These are phyloP conservation scores for Drosophila lacertosa DNA, from an alignment of 1,140 invertebrate species.

Conservation along the genomic window DNA sequence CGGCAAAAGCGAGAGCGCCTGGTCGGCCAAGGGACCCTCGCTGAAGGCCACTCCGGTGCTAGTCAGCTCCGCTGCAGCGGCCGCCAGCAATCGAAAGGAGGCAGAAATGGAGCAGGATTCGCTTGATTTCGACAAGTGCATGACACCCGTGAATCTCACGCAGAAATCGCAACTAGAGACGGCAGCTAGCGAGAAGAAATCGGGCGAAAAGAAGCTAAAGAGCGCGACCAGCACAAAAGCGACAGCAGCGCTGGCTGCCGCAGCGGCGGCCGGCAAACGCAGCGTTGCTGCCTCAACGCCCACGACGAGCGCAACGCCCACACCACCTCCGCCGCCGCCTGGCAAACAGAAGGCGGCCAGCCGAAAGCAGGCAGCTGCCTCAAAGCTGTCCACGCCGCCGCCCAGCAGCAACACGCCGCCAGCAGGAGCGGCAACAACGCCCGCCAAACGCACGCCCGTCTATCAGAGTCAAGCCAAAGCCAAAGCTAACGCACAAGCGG, in stretches of 20 bases:
- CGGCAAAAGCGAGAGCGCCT: conserved; percentile 79
- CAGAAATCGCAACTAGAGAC: conserved; percentile 49
- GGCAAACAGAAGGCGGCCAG: conserved; percentile 46
- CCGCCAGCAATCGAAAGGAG: conserved; percentile 21
- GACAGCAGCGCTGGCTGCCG: conserved; percentile 9
- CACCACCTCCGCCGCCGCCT: conserved; percentile 33
- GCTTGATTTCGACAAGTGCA: conserved; percentile 57
- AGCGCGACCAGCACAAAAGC: conserved; percentile 29
- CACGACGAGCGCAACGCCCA: conserved; percentile 40
- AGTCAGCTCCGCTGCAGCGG: conserved; percentile 39
- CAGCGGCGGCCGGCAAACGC: conserved; percentile 25
- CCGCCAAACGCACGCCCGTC: conserved; percentile 65
- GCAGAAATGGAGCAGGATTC: conserved; percentile 32
- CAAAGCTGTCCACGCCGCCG: conserved; percentile 5
- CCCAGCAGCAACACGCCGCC: conserved; percentile 14
- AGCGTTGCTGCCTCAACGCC: conserved; percentile 43
- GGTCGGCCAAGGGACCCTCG: conserved; percentile 80
- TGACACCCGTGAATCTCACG: conserved; percentile 70
- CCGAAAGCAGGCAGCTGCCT: conserved; percentile 39
- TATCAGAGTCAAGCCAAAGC: conserved; percentile 65
- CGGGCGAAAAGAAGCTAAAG: conserved; percentile 55
- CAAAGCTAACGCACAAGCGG: conserved; percentile 41
- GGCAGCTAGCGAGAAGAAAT: conserved; percentile 42
- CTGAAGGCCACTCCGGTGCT: conserved; percentile 79
- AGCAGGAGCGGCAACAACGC: conserved; percentile 23